Base-by-base conservation (phyloP, 2,797 vertebrate genomes). In the Ispidina picta region DNA sequence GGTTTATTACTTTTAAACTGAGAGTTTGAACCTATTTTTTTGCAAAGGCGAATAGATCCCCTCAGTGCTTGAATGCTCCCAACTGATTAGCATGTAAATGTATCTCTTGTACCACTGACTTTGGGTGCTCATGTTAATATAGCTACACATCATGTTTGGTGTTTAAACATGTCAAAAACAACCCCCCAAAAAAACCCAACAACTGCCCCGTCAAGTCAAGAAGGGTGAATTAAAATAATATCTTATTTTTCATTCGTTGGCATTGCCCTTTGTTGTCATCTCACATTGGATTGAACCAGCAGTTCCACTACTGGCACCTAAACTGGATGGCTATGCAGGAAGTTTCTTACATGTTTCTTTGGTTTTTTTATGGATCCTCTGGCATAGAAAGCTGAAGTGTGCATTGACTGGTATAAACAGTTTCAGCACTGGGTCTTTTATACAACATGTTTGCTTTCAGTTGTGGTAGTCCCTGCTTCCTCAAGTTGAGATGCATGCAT, bases 1-100 rank as follows among this genome's bases (percentile, higher is more conserved):
- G 58, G 4, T 84, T 65, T 63, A 4, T 60, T 52, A 46, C 51
- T 75, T 90, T 85, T 80, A 75, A 92, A 17, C 16, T n/a, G 44
- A 41, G 37, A 63, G 15, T 66, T 95, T 85, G 35, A 29, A 78
- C 48, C 19, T 59, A 4, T 69, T 78, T 39, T 44, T 46, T 21
- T 21, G 5, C 11, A 41, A 22, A 41, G 65, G 64, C 54, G 71
- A 64, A 62, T 39, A 66, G 4, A 1, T 43, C 8, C 20, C 20
- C 17, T n/a, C 81, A 64, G 49, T 81, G 46, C 73, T 88, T 0
- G 4, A 80, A 77, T 54, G 52, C 6, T 74, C 48, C 22, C 54
- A 41, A 15, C 10, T 55, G 62, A 79, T 55, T 76, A 76, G 31
- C 46, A 20, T 6, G 26, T 73, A 74, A 71, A 77, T 58, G 21